A percentile compares a stretch with the other conserved stretches of the same genome.
Evolutionary conservation across 2,797 vertebrate genomes (phyloP).

Genomic region (Sternotherus odoratus): DNA sequence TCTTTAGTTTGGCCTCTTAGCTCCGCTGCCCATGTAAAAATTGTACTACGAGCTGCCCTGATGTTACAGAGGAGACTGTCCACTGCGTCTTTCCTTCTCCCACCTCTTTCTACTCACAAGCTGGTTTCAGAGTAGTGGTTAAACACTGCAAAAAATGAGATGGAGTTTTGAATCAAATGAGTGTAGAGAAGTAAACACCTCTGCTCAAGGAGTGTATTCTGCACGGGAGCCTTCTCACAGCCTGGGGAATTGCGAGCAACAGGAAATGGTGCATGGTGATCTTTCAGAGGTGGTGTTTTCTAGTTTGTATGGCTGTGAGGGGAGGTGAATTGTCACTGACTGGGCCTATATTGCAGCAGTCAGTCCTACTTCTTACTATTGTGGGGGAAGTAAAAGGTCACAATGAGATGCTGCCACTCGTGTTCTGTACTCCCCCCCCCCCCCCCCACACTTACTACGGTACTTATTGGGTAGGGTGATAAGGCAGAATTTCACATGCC

Average conservation of each 20-base stretch:
- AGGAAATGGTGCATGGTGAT: neutral
- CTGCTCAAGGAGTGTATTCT: neutral
- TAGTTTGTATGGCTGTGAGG: rapidly evolving
- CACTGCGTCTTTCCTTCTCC: neutral
- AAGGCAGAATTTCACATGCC: neutral
- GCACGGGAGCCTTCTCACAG: neutral
- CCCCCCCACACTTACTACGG: too few relatives aligned
- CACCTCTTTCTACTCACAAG: neutral
- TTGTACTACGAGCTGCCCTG: too few relatives aligned
- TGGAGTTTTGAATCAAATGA: too few relatives aligned
- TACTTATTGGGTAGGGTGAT: neutral
- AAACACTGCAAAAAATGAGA: neutral
- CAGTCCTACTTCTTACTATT: neutral
- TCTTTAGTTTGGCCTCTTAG: too few relatives aligned
- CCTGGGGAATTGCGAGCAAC: neutral
- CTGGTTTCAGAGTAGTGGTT: neutral
- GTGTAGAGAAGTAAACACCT: too few relatives aligned
- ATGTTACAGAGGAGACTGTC: too few relatives aligned
- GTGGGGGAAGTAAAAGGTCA: neutral
- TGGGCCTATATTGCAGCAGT: neutral
- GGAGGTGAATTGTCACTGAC: rapidly evolving
- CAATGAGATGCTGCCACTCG: neutral
- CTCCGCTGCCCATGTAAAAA: too few relatives aligned
- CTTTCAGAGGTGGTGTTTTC: neutral
- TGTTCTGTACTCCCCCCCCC: too few relatives aligned